Conservation (phyloP, 2,113 vertebrate genomes). For the Cyanoramphus novaezelandiae region DNA sequence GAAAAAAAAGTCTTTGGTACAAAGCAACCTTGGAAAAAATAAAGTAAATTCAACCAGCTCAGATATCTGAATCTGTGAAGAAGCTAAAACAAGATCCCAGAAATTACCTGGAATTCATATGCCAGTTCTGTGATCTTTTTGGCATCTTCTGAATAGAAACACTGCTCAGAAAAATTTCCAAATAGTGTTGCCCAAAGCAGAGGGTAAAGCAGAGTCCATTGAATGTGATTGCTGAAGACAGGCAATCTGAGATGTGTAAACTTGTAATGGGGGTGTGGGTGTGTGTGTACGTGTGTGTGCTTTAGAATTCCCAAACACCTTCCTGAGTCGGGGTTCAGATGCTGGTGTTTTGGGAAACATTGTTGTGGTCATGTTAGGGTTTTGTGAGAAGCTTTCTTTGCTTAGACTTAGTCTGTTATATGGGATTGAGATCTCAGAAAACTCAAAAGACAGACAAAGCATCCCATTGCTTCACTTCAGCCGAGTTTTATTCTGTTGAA, state of each 20-base stretch:
- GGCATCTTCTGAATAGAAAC: background rate
- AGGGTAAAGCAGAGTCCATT: background rate
- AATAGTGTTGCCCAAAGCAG: background rate
- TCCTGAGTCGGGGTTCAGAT: background rate
- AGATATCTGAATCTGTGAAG: background rate
- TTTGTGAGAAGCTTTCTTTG: background rate
- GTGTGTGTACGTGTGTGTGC: no score
- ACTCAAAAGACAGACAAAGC: background rate
- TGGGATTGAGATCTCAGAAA: background rate
- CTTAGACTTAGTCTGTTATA: background rate
- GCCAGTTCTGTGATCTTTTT: background rate
- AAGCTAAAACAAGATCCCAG: background rate
- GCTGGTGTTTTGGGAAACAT: background rate
- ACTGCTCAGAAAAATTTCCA: background rate
- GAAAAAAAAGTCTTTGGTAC: background rate
- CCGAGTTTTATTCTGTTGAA: background rate
- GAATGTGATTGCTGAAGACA: background rate
- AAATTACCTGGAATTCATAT: background rate
- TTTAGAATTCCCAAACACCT: background rate
- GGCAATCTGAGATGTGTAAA: background rate
- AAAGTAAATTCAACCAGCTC: background rate
- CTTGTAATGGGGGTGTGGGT: background rate
- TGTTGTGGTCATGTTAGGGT: rapidly evolving
- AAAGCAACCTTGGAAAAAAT: background rate
- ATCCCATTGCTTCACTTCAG: background rate